Evolutionary conservation across 1,140 invertebrate genomes (phyloP).

Genomic region (Daktulosphaira vitifoliae): DNA sequence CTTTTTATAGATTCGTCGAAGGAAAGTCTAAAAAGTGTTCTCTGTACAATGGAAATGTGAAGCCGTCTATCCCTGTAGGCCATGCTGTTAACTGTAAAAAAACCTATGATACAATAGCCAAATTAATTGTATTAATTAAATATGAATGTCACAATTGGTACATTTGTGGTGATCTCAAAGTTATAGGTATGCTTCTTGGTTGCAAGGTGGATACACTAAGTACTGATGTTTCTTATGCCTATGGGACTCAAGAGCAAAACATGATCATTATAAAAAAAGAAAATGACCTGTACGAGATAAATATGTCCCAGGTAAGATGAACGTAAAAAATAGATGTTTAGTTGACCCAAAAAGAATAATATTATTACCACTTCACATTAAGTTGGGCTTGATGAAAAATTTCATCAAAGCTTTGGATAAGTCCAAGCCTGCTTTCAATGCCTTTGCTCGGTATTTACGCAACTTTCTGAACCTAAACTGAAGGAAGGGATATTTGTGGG

Average conservation of each 20-base stretch:
- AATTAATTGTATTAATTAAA: no score
- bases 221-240: constrained; percentile 44
- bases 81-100: no score
- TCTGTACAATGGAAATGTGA: no score
- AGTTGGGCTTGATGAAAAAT: constrained; percentile 42
- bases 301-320: constrained; percentile 39
- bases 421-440: constrained; percentile 33
- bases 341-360: constrained; percentile 41
- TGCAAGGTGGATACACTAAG: constrained; percentile 45
- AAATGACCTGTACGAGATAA: constrained; percentile 40
- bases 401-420: constrained; percentile 41
- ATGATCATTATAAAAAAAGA: constrained; percentile 41
- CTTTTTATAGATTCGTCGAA: no score
- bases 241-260: constrained; percentile 44
- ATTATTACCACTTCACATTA: constrained; percentile 43
- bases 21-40: no score
- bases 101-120: no score
- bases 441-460: background rate
- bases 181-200: constrained; percentile 42
- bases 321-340: constrained; percentile 41
- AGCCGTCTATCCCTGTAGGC: no score
- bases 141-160: constrained; percentile 41
- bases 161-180: constrained; percentile 43
- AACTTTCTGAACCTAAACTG: constrained; percentile 8
- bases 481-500: no score